Percentiles rank a stretch among this genome's conserved stretches.
Conservation (phyloP, 2,113 vertebrate species). For the Brachypodius melanocephalos region DNA sequence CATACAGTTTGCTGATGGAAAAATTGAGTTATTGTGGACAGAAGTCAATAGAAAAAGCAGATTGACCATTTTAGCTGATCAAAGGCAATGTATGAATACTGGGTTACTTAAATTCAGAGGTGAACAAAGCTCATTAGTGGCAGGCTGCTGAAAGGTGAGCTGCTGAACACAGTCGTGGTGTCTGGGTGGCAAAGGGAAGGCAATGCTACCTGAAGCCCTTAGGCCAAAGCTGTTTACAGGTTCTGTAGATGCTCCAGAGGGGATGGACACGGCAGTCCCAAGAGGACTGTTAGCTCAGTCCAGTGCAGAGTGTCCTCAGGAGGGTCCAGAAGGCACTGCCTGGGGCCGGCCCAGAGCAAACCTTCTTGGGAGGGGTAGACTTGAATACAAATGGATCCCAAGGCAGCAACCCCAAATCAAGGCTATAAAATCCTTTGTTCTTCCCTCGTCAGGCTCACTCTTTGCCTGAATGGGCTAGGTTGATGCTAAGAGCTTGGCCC, state of each 20-base stretch:
- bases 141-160: neutral
- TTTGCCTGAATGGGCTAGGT: neutral
- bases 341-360: neutral
- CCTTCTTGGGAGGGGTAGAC: neutral
- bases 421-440: neutral
- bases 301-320: neutral
- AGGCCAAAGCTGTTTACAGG: neutral
- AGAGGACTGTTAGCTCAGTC: neutral
- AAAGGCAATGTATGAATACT: neutral
- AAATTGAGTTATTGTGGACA: neutral
- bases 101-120: neutral
- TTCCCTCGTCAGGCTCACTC: neutral
- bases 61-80: neutral
- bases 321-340: fast-evolving
- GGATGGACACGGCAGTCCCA: neutral
- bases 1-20: neutral
- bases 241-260: neutral
- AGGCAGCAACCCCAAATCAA: neutral
- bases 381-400: neutral
- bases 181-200: neutral
- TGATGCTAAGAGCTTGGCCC: neutral
- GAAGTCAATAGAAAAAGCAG: neutral
- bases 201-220: fast-evolving
- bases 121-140: neutral
- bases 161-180: neutral